A percentile compares a stretch with the other conserved stretches of the same genome.
phyloP scores from a whole-genome alignment of 2,888 invertebrate species.

The Cyrtodaria siliqua region DNA sequence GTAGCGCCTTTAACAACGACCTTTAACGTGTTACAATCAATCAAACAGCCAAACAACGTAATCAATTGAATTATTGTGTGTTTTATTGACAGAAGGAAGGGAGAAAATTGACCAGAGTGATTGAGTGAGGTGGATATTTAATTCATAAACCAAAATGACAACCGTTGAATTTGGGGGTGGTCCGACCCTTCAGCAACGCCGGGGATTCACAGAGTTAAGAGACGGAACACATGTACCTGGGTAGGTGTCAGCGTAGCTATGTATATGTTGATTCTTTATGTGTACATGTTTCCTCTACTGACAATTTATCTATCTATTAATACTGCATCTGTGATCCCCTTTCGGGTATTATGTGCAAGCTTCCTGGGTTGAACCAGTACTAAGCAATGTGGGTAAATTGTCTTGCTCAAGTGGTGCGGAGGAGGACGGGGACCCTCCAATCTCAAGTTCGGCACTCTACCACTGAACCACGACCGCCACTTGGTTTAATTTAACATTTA shows the following conservation, averaged over 20 bases:
- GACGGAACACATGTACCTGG: constrained; percentile 85
- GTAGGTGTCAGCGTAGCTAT: constrained; percentile 68
- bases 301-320: too few relatives aligned
- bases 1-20: constrained; percentile 71
- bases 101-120: not conserved
- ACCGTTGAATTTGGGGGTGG: constrained; percentile 84
- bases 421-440: too few relatives aligned
- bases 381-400: too few relatives aligned
- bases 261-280: too few relatives aligned
- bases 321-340: too few relatives aligned
- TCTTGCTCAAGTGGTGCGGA: too few relatives aligned
- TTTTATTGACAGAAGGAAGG: not conserved
- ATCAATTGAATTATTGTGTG: constrained; percentile 28
- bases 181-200: constrained; percentile 83
- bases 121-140: not conserved
- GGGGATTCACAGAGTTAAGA: constrained; percentile 82
- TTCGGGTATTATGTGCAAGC: too few relatives aligned
- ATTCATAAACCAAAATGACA: constrained; percentile 76
- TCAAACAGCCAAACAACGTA: constrained; percentile 33
- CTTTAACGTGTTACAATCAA: constrained; percentile 52
- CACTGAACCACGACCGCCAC: too few relatives aligned
- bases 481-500: too few relatives aligned
- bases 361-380: too few relatives aligned
- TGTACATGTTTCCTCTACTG: too few relatives aligned
- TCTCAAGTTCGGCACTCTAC: too few relatives aligned